Base-by-base conservation (phyloP, 2,888 invertebrate species). In the Drosophila melanosoma region DNA sequence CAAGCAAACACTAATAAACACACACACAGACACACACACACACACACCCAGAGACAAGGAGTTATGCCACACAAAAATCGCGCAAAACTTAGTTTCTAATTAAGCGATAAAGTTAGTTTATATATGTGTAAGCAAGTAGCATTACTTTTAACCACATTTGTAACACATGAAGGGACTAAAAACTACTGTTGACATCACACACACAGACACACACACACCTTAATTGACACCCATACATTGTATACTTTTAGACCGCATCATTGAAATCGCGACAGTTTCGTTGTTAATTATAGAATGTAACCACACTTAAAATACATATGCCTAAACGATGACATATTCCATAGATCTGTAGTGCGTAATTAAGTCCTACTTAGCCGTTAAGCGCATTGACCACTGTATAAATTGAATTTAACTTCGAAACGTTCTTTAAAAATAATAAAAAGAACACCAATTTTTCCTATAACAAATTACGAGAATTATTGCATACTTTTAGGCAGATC, bases 131-230 rank as follows among this genome's bases (percentile, higher is more conserved):
- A 53, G 29, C 58, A 71, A 54, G 23, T 77, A 76, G 65, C 33
- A 38, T 51, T 75, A 72, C 48, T 60, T 35, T 48, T 57, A 65
- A 72, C 59, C 58, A 63, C 53, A 61, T 48, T 69, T 57, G 56
- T 52, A 61, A 40, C 26, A 49, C 23, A 51, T 35, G 45, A 62
- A 61, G 20, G 61, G 60, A 69, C 29, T 58, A 67, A n/a, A n/a
- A 38, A 35, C 86, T 80, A 87, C 87, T 77, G 71, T 80, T 82
- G 63, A 86, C 82, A 87, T 87, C 87, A 83, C 26, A 20, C 32
- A 23, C 51, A 60, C 45, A 36, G 20, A 45, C 33, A 33, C 38
- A 62, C 38, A 29, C 32, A 53, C 51, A 45, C 7, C 36, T n/a
- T 65, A 42, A 53, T 8, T 35, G 15, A 15, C 33, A 56, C 35